Percentiles rank a stretch among this genome's conserved stretches.
Conservation (phyloP, 2,888 invertebrate species). For the Coenonympha glycerion region DNA sequence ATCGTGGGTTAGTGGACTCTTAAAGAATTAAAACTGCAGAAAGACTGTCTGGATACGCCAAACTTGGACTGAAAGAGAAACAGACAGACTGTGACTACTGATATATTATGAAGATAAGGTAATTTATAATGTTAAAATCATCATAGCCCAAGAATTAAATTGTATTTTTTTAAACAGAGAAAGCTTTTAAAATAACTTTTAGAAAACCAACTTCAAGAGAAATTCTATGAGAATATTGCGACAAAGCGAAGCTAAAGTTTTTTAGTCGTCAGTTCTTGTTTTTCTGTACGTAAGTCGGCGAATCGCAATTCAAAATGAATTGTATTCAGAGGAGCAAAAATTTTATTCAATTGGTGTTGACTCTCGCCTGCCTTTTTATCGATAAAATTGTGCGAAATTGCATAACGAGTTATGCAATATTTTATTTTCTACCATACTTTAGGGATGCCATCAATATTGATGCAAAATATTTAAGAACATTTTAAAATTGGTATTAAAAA, state of each 20-base stretch:
- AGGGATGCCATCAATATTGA: not conserved
- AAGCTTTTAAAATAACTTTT: too few relatives aligned
- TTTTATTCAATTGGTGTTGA: slow-evolving; percentile 10
- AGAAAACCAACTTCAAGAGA: not conserved
- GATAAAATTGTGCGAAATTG: slow-evolving; percentile 16
- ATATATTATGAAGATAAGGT: too few relatives aligned
- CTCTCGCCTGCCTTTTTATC: slow-evolving; percentile 8
- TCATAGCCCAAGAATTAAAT: too few relatives aligned
- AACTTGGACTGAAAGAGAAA: too few relatives aligned
- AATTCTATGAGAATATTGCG: slow-evolving; percentile 4
- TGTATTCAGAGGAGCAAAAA: slow-evolving; percentile 6
- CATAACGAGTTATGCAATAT: slow-evolving; percentile 16
- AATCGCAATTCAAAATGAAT: slow-evolving; percentile 5
- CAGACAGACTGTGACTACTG: too few relatives aligned
- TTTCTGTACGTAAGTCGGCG: slow-evolving; percentile 5
- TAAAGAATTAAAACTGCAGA: too few relatives aligned
- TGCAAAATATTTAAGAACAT: not conserved
- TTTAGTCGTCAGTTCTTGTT: slow-evolving; percentile 2
- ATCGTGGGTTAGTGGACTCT: too few relatives aligned
- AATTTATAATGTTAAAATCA: too few relatives aligned
- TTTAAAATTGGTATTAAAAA: too few relatives aligned
- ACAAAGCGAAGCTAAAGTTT: not conserved
- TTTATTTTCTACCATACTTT: not conserved
- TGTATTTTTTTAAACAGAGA: not conserved
- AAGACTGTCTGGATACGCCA: too few relatives aligned